Base-by-base conservation (phyloP, 1,140 invertebrate genomes). In the Phocides pigmalion region DNA sequence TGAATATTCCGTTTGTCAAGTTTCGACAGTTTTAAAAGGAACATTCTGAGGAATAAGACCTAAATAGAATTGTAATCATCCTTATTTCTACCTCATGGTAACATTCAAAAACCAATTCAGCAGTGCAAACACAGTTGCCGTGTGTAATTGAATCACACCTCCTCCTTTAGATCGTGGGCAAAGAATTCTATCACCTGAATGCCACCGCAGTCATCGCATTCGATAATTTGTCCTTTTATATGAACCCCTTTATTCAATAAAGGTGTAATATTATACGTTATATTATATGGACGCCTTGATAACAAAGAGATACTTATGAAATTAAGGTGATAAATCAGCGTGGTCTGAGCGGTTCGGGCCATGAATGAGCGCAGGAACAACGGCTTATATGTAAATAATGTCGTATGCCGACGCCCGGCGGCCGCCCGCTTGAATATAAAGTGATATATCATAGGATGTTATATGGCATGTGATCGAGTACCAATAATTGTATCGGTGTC, bases 231-330 rank as follows among this genome's bases (percentile, higher is more conserved):
- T 20, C 32, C 39, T 37, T 37, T 53, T 17, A 37, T 17, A 53
- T 16, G 28, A 37, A 53, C 50, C 50, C 28, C 20, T 53, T 42
- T 37, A 14, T 35, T 11, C 70, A 69, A 79, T 75, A 76, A 74
- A 71, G 73, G 65, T 54, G 58, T 37, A 66, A 73, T 81, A 84
- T 79, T 74, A 74, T 64, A 74, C 61, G 65, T 8, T 68, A 80
- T 81, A 77, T 86, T 73, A 85, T 83, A 84, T 82, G 85, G 79
- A 84, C 70, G 77, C 71, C 70, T 66, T 75, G 68, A 74, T 79
- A 88, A 89, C 84, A 87, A 89, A 87, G 81, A 89, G 84, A 87
- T 85, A 87, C 84, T 89, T 90, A 88, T 85, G 84, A 90, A 89
- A 88, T 90, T 87, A 89, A 87, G 78, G 79, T 75, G 76, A 90